Conservation (phyloP, 2,888 invertebrate species). For the Trachelus stipa region DNA sequence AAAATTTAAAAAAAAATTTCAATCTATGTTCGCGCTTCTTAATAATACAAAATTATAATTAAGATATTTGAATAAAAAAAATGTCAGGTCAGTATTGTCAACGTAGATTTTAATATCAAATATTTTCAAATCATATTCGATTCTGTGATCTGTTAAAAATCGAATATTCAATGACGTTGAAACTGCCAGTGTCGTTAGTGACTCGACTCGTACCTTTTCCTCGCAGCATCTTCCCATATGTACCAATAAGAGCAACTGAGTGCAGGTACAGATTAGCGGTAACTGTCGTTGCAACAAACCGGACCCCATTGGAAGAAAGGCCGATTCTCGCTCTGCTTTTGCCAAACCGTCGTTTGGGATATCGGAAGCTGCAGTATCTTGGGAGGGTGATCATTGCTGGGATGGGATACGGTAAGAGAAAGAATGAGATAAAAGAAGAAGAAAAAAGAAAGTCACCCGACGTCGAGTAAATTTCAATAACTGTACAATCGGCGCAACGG, state of each 20-base stretch:
- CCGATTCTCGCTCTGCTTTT: constrained; percentile 31
- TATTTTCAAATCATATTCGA: background rate
- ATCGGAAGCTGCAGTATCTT: constrained; percentile 1
- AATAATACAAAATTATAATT: background rate
- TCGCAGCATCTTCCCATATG: background rate
- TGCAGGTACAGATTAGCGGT: constrained; percentile 49
- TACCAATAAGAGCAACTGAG: constrained; percentile 34
- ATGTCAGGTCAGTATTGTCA: background rate
- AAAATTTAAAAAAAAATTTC: background rate
- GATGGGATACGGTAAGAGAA: background rate
- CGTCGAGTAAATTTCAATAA: background rate
- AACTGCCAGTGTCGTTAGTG: background rate
- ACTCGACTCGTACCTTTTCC: background rate
- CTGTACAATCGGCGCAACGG: background rate
- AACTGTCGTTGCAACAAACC: constrained; percentile 38
- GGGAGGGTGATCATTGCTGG: background rate
- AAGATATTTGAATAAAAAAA: background rate
- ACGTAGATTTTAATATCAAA: background rate
- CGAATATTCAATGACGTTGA: background rate
- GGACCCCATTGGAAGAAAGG: constrained; percentile 43
- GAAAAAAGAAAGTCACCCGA: background rate
- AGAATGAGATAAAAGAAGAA: background rate
- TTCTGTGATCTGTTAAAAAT: background rate
- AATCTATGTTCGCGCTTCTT: background rate
- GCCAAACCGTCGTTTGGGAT: background rate